Base-by-base conservation (phyloP, 2,888 invertebrate species). In the Uropetala carovei region DNA sequence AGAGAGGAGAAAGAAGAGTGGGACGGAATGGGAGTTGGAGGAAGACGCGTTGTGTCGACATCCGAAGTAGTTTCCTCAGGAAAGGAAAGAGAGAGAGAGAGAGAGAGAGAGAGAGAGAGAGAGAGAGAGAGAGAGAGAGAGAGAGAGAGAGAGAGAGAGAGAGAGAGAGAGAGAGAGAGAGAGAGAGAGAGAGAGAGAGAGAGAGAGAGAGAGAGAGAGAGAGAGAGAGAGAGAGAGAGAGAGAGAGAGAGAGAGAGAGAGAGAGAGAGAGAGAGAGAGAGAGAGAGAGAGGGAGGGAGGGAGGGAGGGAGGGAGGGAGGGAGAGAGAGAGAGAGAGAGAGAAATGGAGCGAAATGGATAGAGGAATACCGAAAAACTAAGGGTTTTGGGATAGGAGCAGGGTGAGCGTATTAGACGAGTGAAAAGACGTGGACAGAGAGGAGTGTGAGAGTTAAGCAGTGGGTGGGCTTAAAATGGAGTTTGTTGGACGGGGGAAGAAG, bases 381-480 rank as follows among this genome's bases (percentile, higher is more conserved):
- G 75, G 75, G 22, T 75, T 22, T 22, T 16, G 68, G n/a, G 11
- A 43, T 43, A 30, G 86, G 30, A 22, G 9, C 27, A 9, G 22
- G 86, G 86, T 22, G 85, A 14, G 27, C 86, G 75, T 75, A 75
- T 75, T 75, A 75, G 75, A 75, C 27, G 75, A 27, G 27, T 75
- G 75, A 75, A 27, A 75, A 16, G 59, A 59, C 58, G 43, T 18
- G 43, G 84, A 57, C 56, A 18, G 84, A 22, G 85, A 59, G 59
- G 84, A 57, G 84, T 57, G 84, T 13, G 85, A 27, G 59, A 56
- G 86, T 14, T 86, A 59, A 86, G 86, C 59, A 27, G 86, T 59
- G 86, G 86, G 86, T 86, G 86, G 86, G 86, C 86, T 86, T 86
- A 86, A 27, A 86, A 59, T 86, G 86, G 60, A 86, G 86, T 86